Evolutionary conservation across 2,888 invertebrate genomes (phyloP).

Genomic region (Chloromyia formosa): DNA sequence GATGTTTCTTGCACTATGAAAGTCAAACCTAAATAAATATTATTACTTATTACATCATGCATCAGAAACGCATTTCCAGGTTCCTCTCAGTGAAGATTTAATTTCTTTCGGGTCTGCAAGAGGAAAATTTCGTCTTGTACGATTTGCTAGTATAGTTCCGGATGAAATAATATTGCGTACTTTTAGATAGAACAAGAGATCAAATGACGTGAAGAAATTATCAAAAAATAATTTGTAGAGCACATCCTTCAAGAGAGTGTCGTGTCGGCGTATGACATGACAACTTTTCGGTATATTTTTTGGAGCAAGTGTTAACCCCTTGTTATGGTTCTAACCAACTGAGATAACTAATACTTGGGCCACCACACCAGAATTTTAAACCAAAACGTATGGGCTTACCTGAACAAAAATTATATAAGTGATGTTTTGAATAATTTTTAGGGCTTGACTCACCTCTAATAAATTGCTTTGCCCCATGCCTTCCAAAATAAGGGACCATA

Average conservation of each 20-base stretch:
- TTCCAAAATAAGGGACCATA: neutral
- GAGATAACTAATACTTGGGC: neutral
- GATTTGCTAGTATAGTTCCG: conserved; percentile 1
- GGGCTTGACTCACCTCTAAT: neutral
- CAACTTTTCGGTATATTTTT: neutral
- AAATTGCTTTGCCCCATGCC: neutral
- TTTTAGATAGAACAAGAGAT: neutral
- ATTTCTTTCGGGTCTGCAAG: neutral
- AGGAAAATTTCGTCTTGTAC: neutral
- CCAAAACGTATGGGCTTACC: neutral
- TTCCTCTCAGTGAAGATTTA: neutral
- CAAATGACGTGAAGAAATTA: neutral
- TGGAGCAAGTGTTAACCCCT: no score
- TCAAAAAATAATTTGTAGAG: neutral
- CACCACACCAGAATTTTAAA: neutral
- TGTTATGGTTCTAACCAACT: no score
- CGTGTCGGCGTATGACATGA: neutral
- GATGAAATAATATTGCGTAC: neutral
- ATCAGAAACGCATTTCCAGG: neutral
- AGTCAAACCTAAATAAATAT: neutral
- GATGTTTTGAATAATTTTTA: neutral
- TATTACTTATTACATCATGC: neutral
- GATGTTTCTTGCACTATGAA: neutral
- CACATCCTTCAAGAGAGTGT: neutral
- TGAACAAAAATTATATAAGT: neutral